Evolutionary conservation across 2,113 vertebrate genomes (phyloP), one percentile per base, ranked within the genome.

Genomic region (Gambusia affinis): DNA sequence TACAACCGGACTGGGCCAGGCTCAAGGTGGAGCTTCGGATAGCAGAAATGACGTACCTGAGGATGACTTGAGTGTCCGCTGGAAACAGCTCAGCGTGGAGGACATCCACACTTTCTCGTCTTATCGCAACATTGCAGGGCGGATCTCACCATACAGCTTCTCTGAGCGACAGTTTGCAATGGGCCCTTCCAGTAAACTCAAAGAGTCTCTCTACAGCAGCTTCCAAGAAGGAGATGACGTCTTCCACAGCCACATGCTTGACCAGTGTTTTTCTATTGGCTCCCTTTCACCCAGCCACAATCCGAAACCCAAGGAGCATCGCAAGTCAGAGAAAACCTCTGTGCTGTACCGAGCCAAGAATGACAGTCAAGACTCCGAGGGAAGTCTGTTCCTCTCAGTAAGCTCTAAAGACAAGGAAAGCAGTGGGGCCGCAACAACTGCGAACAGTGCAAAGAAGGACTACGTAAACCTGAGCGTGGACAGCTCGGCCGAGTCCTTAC

Each of bases 1-100:
- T 2, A 94, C 96, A 28, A 72, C 78, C 2, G 88, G 85, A 30
- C 80, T 91, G 29, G 82, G 70, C 35, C 88, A 76, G 33, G 87
- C 72, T 30, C 75, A 54, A 1, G 79, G 86, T 3, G 69, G 81
- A 33, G 67, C 63, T 35, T 65, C 61, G n/a, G 87, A 90, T 67
- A 84, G 68, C 47, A 72, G 37, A 35, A 74, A 47, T 12, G 79
- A 92, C 1, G 33, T 92, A 60, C 82, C 93, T 0, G 94, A 97
- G 62, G 96, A 96, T 4, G 95, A 96, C 42, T 79, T 94, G 3
- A 95, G 93, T 0, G 94, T 89, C 39, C 93, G 92, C 30, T 98
- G 97, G 97, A 95, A 95, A 68, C 96, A 97, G 28, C 86, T 97
- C 76, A 98, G 96, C 0, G 94, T 97, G 62, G 97, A 99, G 78